Evolutionary conservation across 2,797 vertebrate genomes (phyloP), one percentile per base, ranked within the genome.

Genomic region (Sebastes baramenuke): DNA sequence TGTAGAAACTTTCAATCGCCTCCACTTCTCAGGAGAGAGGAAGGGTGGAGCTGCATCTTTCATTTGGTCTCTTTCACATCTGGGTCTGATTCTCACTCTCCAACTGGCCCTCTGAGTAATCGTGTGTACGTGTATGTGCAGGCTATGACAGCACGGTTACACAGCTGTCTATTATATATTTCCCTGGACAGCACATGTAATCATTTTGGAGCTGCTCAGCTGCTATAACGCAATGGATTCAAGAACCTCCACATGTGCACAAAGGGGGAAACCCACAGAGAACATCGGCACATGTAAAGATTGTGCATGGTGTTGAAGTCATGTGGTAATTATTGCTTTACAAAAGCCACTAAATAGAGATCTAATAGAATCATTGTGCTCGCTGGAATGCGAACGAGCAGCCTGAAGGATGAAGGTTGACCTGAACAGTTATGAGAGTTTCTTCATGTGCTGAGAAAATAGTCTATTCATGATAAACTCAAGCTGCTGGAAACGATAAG

Each of bases 11-110:
- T 60, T 77, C 6, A 71, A 70, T 79, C 38, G 4, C 62, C 80
- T 78, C 73, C 67, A 83, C 81, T 83, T 73, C 92, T 89, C 82
- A 69, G 59, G 88, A 89, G 82, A 80, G 54, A 73, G 6, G 8
- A 78, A 32, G 84, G 87, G 88, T 84, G 89, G 85, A 88, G 83
- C 55, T 77, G 76, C 68, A 86, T 75, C 69, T 87, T 87, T 86
- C 62, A 86, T 87, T 87, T 77, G 73, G 62, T 88, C 86, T 87
- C 74, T 75, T 78, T 73, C 79, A 93, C 93, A 95, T 94, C 93
- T 95, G 94, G 90, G 69, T 79, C 78, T 83, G 75, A 94, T 93
- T 92, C 85, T 77, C 29, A 71, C 72, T 72, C 83, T 83, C 71
- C 75, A 82, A 84, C 79, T 81, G 75, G 88, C 83, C 89, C 82